Evolutionary conservation across 2,888 invertebrate species (phyloP), one percentile per base, ranked within the genome.

Genomic region (Agrotis puta): DNA sequence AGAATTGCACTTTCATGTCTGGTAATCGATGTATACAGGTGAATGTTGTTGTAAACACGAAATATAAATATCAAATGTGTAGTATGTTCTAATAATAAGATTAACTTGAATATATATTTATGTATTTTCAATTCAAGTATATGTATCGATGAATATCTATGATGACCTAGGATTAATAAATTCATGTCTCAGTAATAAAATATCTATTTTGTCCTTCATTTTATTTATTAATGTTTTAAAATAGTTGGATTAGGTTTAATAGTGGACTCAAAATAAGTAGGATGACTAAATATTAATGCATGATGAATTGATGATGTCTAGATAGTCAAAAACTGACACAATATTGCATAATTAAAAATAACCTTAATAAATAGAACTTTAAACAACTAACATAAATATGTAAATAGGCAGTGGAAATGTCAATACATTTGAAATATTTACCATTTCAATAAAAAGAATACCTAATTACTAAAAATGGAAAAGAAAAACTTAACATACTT

Each of bases 21-120:
- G 56, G 56, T 57, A 64, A 75, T 72, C 48, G 16, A 72, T 45
- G 57, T 61, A 70, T 74, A 61, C 77, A 66, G 58, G 59, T 63
- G 63, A 69, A 54, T 70, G 56, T 70, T 70, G 54, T 77, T 77
- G 45, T 70, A 66, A 76, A 70, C 68, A 74, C 63, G 48, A 73
- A 64, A 58, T 57, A 69, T 47, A 64, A 56, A 68, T 68, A 64
- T 66, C 62, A 71, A 70, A 59, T 64, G 27, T 68, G 43, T 79
- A 68, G 65, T 57, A n/a, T 43, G 63, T 22, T 22, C 22, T 65
- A 33, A 66, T 22, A 67, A 66, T 39, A 69, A 69, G n/a, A 33
- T 13, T 14, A 13, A n/a, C 24, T 56, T 33, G 6, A 56, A 56
- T 56, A 56, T 56, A 20, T 39, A 20, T 51, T n/a, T 50, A 50